Base-by-base conservation (phyloP, 2,113 vertebrate genomes). In the Speoplatyrhinus poulsoni region DNA sequence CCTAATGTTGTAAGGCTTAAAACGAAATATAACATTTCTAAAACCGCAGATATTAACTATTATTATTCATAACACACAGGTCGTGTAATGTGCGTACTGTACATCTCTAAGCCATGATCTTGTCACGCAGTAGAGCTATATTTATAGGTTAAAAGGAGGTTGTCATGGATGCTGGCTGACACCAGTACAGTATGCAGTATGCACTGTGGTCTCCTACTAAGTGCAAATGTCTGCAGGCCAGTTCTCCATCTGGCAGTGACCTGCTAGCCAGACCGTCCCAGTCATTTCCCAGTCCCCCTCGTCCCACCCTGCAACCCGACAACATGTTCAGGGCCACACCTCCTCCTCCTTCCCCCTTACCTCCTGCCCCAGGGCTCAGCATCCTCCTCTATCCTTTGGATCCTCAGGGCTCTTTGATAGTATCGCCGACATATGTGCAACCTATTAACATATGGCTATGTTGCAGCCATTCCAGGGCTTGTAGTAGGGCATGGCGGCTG, bases 231-330 rank as follows among this genome's bases (percentile, higher is more conserved):
- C 87, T 68, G 65, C 73, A 47, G 87, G 83, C 85, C 69, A 69
- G 68, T 76, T 76, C 81, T 90, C 91, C 91, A 92, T 91, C 88
- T 91, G 90, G 83, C 82, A 60, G 67, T 56, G 11, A 72, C 70
- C 81, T 60, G 61, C 60, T 41, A 72, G 69, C 72, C 88, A 81
- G 85, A 76, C 76, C 78, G 77, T 82, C 82, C 75, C 72, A 67
- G 75, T 77, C 75, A 53, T 71, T 61, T 60, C 32, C 60, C 63
- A 4, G n/a, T 67, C 60, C 56, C 62, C 66, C 58, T 59, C 62
- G 67, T 67, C 53, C 69, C 61, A 69, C 1, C 61, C 67, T 64
- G 57, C 69, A 67, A 70, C 77, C 77, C 50, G 61, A 63, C 84
- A 75, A 85, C 78, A 77, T 26, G 60, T 62, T 79, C 78, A 80